Conservation (phyloP, 2,113 vertebrate species). For the Bufo bufo region DNA sequence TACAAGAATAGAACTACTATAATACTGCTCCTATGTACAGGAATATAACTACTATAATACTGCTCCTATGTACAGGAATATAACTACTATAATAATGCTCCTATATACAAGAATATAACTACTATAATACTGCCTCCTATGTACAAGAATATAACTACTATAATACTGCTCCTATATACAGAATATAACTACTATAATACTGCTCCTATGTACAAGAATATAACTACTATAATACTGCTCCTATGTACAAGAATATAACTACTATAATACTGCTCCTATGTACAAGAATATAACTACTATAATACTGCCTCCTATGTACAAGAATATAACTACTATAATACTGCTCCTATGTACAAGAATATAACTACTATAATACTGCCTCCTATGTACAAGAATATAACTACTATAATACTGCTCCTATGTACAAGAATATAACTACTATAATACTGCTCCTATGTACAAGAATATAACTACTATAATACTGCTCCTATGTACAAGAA, state of each 20-base stretch:
- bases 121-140: not conserved
- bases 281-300: slow-evolving; percentile 10
- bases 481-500: not conserved
- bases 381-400: not conserved
- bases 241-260: not conserved
- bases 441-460: not conserved
- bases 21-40: not conserved
- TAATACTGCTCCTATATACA: not conserved
- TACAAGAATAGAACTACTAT: not conserved
- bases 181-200: not conserved
- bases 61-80: not conserved
- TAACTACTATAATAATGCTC: slow-evolving; percentile 4
- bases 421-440: not conserved
- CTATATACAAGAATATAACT: slow-evolving; percentile 5
- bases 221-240: not conserved
- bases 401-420: no score
- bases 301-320: not conserved
- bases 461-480: slow-evolving; percentile 10
- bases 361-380: not conserved
- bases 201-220: not conserved
- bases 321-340: slow-evolving; percentile 18
- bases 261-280: not conserved
- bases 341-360: not conserved
- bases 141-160: slow-evolving; percentile 6
- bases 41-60: slow-evolving; percentile 12